Base-by-base conservation (phyloP, 2,797 vertebrate genomes). In the Heliangelus exortis region DNA sequence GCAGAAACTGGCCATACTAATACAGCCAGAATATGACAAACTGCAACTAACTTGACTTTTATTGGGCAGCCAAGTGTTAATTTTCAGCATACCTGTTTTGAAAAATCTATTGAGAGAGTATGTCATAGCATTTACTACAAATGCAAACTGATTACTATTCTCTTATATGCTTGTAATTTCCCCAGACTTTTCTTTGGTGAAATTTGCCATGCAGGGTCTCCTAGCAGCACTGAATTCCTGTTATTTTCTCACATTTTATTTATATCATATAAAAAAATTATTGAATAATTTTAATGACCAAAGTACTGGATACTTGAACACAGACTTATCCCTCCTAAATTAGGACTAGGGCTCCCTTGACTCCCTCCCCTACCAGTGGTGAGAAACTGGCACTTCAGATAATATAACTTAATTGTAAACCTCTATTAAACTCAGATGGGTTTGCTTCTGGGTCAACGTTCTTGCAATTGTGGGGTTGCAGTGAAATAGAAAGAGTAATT, bases 271-370 rank as follows among this genome's bases (percentile, higher is more conserved):
- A 63, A 62, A 65, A 43, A 69, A 88, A 66, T 43, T 7, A 48
- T 10, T 16, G 59, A 81, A 69, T 54, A 19, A 81, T 78, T 72
- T 75, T 18, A 6, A 62, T 1, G 9, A 67, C 7, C 26, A 47
- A 61, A 61, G 13, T n/a, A 58, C 21, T 39, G 43, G 55, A 63
- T 7, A 28, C 7, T 7, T 17, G 28, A 53, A 36, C 39, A 81
- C 47, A 80, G 53, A 71, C 4, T 82, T 68, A n/a, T 21, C 15
- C 25, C 14, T 69, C 12, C 11, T 62, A 17, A 4, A 71, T 62
- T 41, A 55, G 28, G 36, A 21, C n/a, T 28, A 2, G 0, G 0
- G 15, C 65, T 22, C 10, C 31, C 41, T 3, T 18, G 5, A 34
- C 2, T 36, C 14, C 23, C 12, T 58, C 19, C 21, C 31, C 48